Evolutionary conservation across 2,113 vertebrate species (phyloP), one percentile per base, ranked within the genome.

Genomic region (Candoia aspera): DNA sequence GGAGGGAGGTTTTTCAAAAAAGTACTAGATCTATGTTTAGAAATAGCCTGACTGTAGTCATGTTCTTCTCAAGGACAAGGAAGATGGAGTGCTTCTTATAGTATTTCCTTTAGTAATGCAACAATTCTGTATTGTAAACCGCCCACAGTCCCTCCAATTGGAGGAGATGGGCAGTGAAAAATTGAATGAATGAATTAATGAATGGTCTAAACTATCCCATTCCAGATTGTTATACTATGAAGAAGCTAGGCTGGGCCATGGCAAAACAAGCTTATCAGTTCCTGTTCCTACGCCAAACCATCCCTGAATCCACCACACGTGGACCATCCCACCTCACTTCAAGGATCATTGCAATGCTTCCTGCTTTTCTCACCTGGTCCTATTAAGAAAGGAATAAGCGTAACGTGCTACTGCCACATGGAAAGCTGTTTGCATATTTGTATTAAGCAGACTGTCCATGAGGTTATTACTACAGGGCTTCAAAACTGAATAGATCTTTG

Each of bases 381-480:
- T 79, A 79, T 42, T 42, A 79, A 79, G 33, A 42, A 2, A 79
- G 73, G 33, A 79, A 79, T 79, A 42, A 79, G 73, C 33, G 21
- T 79, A 79, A 19, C 17, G 21, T 79, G 73, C 17, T 79, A 79
- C 73, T 79, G 73, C 73, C 33, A 42, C 6, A 1, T 79, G 73
- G 19, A 79, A 42, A 79, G 73, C 73, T 42, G 2, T 79, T 37
- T 79, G 73, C 17, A 42, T 42, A 15, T 37, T 79, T 15, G 46
- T 88, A 95, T 94, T 95, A 93, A 96, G 15, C 37, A 95, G 95
- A 95, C 93, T 96, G 57, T 73, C 95, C 91, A 91, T 94, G 87
- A 95, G 91, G 90, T 95, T 90, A 93, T 88, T 91, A 59, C 84
- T 90, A 29, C 84, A 96, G 93, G 94, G 84, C 90, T 93, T 84